Percentiles rank a stretch among this genome's conserved stretches.
phyloP scores from a whole-genome alignment of 2,797 vertebrate species.

The Pipistrellus nathusii region DNA sequence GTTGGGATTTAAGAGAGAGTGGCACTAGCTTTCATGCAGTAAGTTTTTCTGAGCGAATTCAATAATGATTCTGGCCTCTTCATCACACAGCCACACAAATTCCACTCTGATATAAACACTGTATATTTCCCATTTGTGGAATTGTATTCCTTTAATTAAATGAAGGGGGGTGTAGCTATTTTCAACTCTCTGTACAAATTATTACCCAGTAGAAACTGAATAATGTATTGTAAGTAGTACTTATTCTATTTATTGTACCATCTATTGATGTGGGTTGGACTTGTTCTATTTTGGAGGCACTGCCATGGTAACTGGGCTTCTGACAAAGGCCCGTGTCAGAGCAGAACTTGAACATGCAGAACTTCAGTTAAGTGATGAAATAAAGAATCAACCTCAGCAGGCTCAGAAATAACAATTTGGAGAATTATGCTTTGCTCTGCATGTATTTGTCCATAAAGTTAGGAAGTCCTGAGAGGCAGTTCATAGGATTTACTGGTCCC shows the following conservation, averaged over 20 bases:
- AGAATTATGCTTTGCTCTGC: constrained; percentile 3
- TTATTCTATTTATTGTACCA: constrained; percentile 87
- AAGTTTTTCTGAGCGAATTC: constrained; percentile 63
- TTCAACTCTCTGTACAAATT: constrained; percentile 85
- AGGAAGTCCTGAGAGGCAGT: background rate
- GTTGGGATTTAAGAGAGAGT: background rate
- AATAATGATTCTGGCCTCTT: constrained; percentile 64
- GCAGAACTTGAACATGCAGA: constrained; percentile 83
- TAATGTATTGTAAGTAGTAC: constrained; percentile 84
- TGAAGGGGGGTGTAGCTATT: constrained; percentile 76
- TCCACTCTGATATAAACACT: constrained; percentile 75
- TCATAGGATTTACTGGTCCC: background rate
- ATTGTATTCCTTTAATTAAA: constrained; percentile 86
- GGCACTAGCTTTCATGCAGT: background rate
- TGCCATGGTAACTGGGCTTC: constrained; percentile 86
- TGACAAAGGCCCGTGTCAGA: constrained; percentile 86
- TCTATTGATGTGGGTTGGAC: constrained; percentile 86
- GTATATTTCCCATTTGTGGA: constrained; percentile 82
- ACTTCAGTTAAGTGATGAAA: constrained; percentile 75
- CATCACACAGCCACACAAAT: constrained; percentile 64
- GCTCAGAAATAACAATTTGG: constrained; percentile 59
- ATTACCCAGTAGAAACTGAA: constrained; percentile 82
- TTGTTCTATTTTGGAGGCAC: constrained; percentile 86
- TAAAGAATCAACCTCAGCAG: constrained; percentile 70
- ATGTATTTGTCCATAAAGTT: constrained; percentile 43